A percentile compares a stretch with the other conserved stretches of the same genome.
phyloP scores from a whole-genome alignment of 2,888 invertebrate genomes.

The Amiota minor region DNA sequence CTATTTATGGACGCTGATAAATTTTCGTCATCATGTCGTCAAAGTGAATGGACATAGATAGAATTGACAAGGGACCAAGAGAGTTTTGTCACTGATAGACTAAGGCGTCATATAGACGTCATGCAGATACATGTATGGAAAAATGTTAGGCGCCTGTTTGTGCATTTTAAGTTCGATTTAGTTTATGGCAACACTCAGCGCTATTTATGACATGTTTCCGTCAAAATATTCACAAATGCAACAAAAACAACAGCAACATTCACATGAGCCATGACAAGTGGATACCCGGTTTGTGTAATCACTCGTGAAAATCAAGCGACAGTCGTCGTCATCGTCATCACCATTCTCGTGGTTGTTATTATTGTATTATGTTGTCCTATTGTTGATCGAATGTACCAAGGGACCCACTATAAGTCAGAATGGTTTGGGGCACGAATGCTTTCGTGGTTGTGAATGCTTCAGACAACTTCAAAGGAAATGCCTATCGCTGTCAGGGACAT shows the following conservation, averaged over 20 bases:
- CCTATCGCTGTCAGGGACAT: conserved; percentile 71
- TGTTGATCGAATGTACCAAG: conserved; percentile 1
- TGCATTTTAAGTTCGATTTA: conserved; percentile 31
- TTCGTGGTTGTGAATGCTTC: background rate
- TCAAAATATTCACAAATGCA: conserved; percentile 66
- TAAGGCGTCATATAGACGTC: background rate
- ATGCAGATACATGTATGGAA: background rate
- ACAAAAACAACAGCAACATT: conserved; percentile 38
- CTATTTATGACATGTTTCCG: conserved; percentile 73
- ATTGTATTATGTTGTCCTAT: conserved; percentile 15
- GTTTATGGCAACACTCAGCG: conserved; percentile 66
- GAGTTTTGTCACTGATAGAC: background rate
- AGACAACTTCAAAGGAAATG: conserved; percentile 70
- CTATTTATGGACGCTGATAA: conserved; percentile 34
- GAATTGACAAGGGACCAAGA: background rate
- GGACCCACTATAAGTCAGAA: background rate
- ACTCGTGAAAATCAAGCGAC: conserved; percentile 52
- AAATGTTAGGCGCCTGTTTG: conserved; percentile 6
- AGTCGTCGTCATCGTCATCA: background rate
- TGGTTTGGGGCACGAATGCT: background rate
- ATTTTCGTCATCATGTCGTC: conserved; percentile 49
- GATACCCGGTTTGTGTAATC: conserved; percentile 49
- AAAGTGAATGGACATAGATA: conserved; percentile 13
- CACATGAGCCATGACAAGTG: conserved; percentile 10
- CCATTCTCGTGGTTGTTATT: too few relatives aligned